phyloP scores from a whole-genome alignment of 2,888 invertebrate genomes.

The Ormyrus pomaceus region DNA sequence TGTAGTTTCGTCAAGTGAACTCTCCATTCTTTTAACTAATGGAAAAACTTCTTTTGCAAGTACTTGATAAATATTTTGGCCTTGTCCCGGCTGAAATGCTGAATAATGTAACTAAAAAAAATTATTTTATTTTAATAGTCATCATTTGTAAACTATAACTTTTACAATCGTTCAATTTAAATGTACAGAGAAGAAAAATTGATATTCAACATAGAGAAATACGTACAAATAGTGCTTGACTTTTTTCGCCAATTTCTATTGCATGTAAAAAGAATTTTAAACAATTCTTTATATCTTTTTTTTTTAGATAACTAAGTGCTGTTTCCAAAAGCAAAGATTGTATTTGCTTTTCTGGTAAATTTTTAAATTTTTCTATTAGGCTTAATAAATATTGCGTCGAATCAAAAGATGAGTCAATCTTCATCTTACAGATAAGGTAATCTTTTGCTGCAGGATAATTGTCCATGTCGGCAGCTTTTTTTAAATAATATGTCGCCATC shows the following conservation, averaged over 20 bases:
- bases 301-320: constrained; percentile 17
- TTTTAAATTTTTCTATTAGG: constrained; percentile 20
- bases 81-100: neutral
- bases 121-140: neutral
- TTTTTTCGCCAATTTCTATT: constrained; percentile 34
- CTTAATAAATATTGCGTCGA: constrained; percentile 3
- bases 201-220: neutral
- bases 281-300: constrained; percentile 8
- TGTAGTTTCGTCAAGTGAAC: neutral
- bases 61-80: constrained; percentile 5
- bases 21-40: neutral
- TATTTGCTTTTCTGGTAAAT: constrained; percentile 27
- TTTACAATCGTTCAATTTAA: neutral
- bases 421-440: constrained; percentile 29
- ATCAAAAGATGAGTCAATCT: constrained; percentile 4
- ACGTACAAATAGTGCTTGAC: constrained; percentile 17
- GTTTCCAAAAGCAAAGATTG: constrained; percentile 19
- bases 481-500: constrained; percentile 36
- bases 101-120: constrained; percentile 30
- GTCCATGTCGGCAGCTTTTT: constrained; percentile 17
- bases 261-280: constrained; percentile 30
- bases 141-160: neutral
- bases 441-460: constrained; percentile 31
- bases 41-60: constrained; percentile 15
- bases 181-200: neutral